Base-by-base conservation (phyloP, 2,113 vertebrate genomes). In the Egretta garzetta region DNA sequence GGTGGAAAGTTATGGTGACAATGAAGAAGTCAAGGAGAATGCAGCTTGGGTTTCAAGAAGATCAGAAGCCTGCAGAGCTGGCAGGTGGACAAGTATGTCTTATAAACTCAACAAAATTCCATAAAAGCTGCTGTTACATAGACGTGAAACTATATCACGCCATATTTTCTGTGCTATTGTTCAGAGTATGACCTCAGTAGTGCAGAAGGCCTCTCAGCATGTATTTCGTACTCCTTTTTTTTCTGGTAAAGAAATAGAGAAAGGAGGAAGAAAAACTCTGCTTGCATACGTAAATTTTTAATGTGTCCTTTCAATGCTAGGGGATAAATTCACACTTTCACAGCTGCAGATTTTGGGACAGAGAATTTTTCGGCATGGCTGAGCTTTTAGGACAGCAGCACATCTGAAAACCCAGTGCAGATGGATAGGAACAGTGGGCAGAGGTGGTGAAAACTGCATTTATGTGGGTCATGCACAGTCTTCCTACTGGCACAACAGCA, bases 61-160 rank as follows among this genome's bases (percentile, higher is more conserved):
- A 90, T 85, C 58, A 80, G 81, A 92, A 88, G 85, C 21, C 75
- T 93, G 75, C 21, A 74, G 88, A 93, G n/a, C 80, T 93, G 97
- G 92, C 75, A 92, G 55, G 49, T 92, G 35, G 15, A 93, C 55
- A 95, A 93, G 75, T 79, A 70, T n/a, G 26, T 72, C 81, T 75
- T 91, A 35, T 75, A 93, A 88, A 95, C 56, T 87, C 74, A 94
- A 89, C 56, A 81, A 89, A 81, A 93, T 93, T 75, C 62, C 62
- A n/a, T 43, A 75, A 76, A 93, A 93, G 21, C 35, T 82, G 70
- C 39, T 91, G 49, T 72, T 85, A 56, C 74, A 60, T 52, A 85
- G 64, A 53, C 53, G 37, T 37, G 47, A 88, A 91, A 59, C 26
- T 47, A 23, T 74, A 94, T 56, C 45, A 49, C 6, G 12, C 52